These are phyloP conservation scores for Lepas anatifera DNA, from an alignment of 2,888 invertebrate species.

Conservation along the genomic window DNA sequence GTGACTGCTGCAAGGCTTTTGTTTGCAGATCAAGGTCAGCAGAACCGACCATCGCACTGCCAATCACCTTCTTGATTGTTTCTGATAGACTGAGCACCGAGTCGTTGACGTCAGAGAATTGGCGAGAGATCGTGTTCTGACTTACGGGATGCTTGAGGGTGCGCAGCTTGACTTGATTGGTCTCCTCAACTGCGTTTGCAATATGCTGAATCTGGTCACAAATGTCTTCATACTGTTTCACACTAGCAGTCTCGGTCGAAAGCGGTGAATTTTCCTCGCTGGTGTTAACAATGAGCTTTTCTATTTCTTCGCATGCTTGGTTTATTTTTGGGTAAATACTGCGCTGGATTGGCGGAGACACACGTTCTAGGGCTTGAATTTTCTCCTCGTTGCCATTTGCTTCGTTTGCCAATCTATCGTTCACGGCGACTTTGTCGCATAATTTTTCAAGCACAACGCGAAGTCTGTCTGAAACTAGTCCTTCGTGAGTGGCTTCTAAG, in stretches of 20 bases:
- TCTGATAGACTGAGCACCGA: neutral
- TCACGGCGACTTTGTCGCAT: neutral
- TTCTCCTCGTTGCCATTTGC: neutral
- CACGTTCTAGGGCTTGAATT: neutral
- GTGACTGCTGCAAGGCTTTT: neutral
- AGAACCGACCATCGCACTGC: neutral
- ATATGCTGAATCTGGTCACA: neutral
- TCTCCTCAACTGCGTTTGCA: neutral
- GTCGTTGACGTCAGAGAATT: neutral
- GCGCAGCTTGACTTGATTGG: neutral
- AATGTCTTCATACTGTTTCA: neutral
- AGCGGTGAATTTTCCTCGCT: too few relatives aligned
- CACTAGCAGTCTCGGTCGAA: too few relatives aligned
- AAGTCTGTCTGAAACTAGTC: neutral
- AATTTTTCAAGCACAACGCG: neutral
- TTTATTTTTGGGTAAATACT: neutral
- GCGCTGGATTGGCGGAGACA: neutral
- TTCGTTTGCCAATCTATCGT: neutral
- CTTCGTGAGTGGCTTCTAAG: neutral
- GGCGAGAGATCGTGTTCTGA: neutral
- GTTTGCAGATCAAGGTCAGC: neutral
- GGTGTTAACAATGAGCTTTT: neutral
- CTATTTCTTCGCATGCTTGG: neutral
- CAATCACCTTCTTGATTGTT: neutral
- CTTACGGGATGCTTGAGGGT: neutral